Conservation (phyloP, 2,113 vertebrate genomes). For the Gobiocypris rarus region DNA sequence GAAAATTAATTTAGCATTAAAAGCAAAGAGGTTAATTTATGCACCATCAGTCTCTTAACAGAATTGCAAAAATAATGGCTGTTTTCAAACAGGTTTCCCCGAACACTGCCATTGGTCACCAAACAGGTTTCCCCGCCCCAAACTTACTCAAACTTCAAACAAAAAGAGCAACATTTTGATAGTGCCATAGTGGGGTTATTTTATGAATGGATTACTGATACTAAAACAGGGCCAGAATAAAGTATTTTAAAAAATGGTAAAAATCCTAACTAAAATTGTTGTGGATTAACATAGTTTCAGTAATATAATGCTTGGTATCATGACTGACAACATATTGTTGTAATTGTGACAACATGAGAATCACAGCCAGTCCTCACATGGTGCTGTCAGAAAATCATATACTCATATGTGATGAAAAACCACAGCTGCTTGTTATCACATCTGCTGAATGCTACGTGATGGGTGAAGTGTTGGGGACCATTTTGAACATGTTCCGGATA, state of each 20-base stretch:
- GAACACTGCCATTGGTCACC: background rate
- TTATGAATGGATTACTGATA: too few relatives aligned
- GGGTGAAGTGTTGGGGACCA: conserved; percentile 7
- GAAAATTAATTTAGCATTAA: background rate
- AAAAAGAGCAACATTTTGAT: background rate
- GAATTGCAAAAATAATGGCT: background rate
- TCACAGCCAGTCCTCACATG: conserved; percentile 22
- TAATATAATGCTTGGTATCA: background rate
- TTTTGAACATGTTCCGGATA: conserved; percentile 33
- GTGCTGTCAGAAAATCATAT: conserved; percentile 35
- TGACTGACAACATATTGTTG: background rate
- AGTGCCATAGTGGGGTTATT: background rate
- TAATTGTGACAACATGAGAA: conserved; percentile 20
- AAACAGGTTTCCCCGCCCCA: background rate
- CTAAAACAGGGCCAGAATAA: background rate
- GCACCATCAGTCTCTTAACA: background rate
- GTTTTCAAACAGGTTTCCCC: background rate
- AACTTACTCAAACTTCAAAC: background rate
- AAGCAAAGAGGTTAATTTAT: background rate
- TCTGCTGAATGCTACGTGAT: background rate
- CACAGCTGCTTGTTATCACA: conserved; percentile 47
- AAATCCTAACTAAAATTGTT: background rate
- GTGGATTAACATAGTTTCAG: background rate
- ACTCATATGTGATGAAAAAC: background rate
- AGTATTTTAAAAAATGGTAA: background rate